A percentile compares a stretch with the other conserved stretches of the same genome.
These are phyloP conservation scores for Lucinisca nassula DNA, from an alignment of 2,888 invertebrate genomes.

Conservation along the genomic window DNA sequence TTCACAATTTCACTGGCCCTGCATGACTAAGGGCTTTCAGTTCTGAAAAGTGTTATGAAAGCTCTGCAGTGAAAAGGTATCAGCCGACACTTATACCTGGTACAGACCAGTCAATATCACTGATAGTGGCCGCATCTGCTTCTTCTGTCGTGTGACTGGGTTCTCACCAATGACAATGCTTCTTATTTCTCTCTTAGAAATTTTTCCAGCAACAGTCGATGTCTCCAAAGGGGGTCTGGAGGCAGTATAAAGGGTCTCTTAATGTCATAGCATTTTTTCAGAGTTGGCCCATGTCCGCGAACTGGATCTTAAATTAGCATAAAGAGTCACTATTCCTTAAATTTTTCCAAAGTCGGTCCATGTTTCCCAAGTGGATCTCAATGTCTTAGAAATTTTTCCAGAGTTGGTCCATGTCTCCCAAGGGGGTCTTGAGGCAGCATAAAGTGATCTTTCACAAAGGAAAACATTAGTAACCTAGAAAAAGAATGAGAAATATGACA, in stretches of 20 bases:
- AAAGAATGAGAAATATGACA: too few species aligned
- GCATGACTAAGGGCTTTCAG: too few species aligned
- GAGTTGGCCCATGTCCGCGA: conserved; percentile 92
- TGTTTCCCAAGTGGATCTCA: not conserved
- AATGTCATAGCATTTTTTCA: conserved; percentile 91
- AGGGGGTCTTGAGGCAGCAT: conserved; percentile 95
- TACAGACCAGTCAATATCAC: too few species aligned
- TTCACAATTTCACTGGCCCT: too few species aligned
- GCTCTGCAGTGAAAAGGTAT: too few species aligned
- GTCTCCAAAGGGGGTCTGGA: not conserved
- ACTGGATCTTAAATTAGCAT: conserved; percentile 95
- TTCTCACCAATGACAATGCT: too few species aligned
- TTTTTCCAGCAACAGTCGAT: not conserved
- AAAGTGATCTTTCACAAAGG: conserved; percentile 93
- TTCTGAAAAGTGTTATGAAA: too few species aligned
- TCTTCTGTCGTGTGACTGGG: too few species aligned
- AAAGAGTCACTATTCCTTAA: too few species aligned
- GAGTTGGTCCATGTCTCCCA: conserved; percentile 92
- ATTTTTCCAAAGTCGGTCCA: not conserved
- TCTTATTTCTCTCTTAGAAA: too few species aligned
- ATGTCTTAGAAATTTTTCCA: conserved; percentile 91
- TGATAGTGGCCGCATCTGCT: too few species aligned
- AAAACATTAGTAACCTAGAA: conserved; percentile 92
- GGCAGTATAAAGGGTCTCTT: not conserved
- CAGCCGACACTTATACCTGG: too few species aligned